Conservation (phyloP, 1,140 invertebrate species). For the Brachionus rubens region DNA sequence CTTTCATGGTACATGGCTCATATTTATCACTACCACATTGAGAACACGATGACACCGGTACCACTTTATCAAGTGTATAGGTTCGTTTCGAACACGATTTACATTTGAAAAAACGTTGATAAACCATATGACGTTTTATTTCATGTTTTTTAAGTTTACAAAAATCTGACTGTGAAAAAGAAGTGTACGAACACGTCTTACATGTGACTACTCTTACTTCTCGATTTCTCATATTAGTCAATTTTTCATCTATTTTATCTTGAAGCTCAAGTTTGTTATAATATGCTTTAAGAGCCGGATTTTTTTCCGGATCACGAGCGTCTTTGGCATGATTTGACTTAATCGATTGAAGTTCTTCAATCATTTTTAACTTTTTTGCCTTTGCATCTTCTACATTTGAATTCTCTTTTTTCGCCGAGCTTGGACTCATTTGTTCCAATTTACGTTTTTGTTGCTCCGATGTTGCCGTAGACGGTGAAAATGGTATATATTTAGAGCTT, state of each 20-base stretch:
- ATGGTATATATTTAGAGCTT: slow-evolving; percentile 21
- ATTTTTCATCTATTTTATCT: slow-evolving; percentile 34
- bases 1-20: slow-evolving; percentile 42
- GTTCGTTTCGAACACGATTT: slow-evolving; percentile 20
- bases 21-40: slow-evolving; percentile 39
- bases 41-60: slow-evolving; percentile 3
- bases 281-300: slow-evolving; percentile 3
- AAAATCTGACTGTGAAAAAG: slow-evolving; percentile 41
- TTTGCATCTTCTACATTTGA: neutral
- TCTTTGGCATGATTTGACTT: slow-evolving; percentile 41
- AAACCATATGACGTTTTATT: slow-evolving; percentile 13
- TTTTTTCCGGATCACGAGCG: slow-evolving; percentile 33
- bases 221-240: slow-evolving; percentile 21
- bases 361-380: neutral
- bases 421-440: slow-evolving; percentile 32
- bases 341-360: slow-evolving; percentile 23
- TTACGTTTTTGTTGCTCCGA: slow-evolving; percentile 25
- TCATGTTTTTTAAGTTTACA: slow-evolving; percentile 42
- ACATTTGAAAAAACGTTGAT: slow-evolving; percentile 45
- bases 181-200: slow-evolving; percentile 12
- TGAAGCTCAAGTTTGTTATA: slow-evolving; percentile 33
- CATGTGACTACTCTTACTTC: slow-evolving; percentile 32
- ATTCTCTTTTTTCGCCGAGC: neutral
- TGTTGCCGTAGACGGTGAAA: slow-evolving; percentile 8
- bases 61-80: slow-evolving; percentile 39